Evolutionary conservation across 2,888 invertebrate species (phyloP), one percentile per base, ranked within the genome.

Genomic region (Eilema griseolum): DNA sequence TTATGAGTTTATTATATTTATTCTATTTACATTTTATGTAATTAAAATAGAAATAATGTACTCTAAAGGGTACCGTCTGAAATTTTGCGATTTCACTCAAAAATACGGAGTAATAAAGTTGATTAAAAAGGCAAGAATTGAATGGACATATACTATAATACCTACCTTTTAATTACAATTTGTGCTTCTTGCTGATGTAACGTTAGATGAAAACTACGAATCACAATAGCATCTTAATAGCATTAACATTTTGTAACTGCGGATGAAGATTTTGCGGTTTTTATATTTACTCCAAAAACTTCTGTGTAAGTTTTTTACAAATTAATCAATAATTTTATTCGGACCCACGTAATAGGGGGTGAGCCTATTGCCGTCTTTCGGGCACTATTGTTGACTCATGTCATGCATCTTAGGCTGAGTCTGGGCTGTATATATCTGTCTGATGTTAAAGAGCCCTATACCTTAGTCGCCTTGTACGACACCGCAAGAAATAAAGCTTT

Each of bases 81-180:
- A 16, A 52, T 20, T 52, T 52, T n/a, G 20, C 2, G n/a, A 52
- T 52, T n/a, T 52, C 20, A 52, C 52, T 52, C n/a, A 52, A 52
- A 46, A 52, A 52, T 52, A 52, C 46, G 5, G 10, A n/a, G 10
- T n/a, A 52, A 52, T 8, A 8, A 10, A n/a, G n/a, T n/a, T n/a
- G n/a, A n/a, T n/a, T n/a, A n/a, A n/a, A n/a, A n/a, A n/a, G n/a
- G n/a, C n/a, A n/a, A n/a, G n/a, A n/a, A n/a, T n/a, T n/a, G n/a
- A 86, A 95, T 94, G 95, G 95, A 95, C 95, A 95, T 91, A 92
- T 86, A 94, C 91, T 93, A 92, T 91, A 86, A 86, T 85, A 87
- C 87, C 94, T 94, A 92, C 90, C 84, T 85, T 90, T 86, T 85
- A 90, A 90, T 92, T 92, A 93, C 90, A 90, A 86, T 85, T 79